Conservation (phyloP, 2,113 vertebrate genomes). For the Tachuris rubrigastra region DNA sequence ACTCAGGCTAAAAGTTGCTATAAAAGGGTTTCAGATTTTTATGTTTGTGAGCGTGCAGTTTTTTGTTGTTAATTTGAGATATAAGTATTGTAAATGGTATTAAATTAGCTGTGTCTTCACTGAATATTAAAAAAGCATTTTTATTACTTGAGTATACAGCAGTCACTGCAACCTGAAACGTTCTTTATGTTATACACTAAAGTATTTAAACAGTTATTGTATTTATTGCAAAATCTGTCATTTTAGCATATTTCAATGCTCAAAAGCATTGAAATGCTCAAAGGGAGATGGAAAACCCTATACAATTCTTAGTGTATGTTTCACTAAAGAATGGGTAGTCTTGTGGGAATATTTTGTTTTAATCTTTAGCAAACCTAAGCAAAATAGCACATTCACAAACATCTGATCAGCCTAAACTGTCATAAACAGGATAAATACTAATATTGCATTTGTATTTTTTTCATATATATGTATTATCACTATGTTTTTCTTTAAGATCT, state of each 20-base stretch:
- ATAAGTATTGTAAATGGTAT: constrained; percentile 13
- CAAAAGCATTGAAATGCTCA: constrained; percentile 29
- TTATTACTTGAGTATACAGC: constrained; percentile 11
- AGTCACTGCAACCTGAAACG: constrained; percentile 42
- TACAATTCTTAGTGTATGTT: constrained; percentile 38
- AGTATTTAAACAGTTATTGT: constrained; percentile 43
- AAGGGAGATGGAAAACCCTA: constrained; percentile 14
- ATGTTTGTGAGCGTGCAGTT: background rate
- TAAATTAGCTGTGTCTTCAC: constrained; percentile 40
- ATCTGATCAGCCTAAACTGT: background rate
- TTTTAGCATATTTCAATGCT: constrained; percentile 36
- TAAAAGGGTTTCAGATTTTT: background rate
- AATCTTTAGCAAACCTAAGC: background rate
- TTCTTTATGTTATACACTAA: constrained; percentile 35
- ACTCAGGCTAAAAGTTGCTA: background rate
- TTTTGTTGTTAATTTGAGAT: constrained; percentile 5
- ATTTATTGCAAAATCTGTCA: constrained; percentile 58
- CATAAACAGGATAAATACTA: background rate
- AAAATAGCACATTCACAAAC: background rate
- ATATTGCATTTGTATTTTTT: background rate
- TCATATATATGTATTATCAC: background rate
- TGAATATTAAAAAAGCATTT: constrained; percentile 25
- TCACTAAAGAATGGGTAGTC: constrained; percentile 7
- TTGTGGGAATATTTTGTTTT: constrained; percentile 44
- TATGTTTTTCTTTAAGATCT: background rate